Evolutionary conservation across 2,113 vertebrate genomes (phyloP).

Genomic region (Urocynchramus pylzowi): DNA sequence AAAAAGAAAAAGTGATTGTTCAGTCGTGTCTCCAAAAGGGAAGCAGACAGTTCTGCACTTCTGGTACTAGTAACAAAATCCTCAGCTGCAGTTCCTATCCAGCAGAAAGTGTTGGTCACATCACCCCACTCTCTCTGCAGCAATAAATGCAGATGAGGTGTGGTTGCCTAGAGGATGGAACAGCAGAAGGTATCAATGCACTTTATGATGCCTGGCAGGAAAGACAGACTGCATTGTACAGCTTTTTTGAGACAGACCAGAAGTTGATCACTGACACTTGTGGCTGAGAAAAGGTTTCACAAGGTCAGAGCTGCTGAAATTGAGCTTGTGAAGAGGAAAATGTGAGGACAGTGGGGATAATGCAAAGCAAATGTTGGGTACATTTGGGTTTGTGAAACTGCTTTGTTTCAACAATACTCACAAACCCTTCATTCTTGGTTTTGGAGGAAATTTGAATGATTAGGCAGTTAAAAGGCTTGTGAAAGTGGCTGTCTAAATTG

Average conservation of each 20-base stretch:
- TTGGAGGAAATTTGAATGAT: not conserved
- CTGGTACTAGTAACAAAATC: not conserved
- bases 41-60: not conserved
- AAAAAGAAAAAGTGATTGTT: not conserved
- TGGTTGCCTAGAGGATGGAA: not conserved
- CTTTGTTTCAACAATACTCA: not conserved
- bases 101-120: not conserved
- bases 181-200: slow-evolving; percentile 7
- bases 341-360: not conserved
- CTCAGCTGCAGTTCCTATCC: not conserved
- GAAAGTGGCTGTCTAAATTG: not conserved
- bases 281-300: not conserved
- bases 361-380: not conserved
- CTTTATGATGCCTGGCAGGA: not conserved
- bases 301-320: not conserved
- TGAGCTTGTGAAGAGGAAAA: not conserved
- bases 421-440: not conserved
- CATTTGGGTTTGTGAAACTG: not conserved
- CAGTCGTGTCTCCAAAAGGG: not conserved
- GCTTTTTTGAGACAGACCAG: not conserved
- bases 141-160: not conserved
- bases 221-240: not conserved
- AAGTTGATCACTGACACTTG: not conserved
- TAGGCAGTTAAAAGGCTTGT: not conserved
- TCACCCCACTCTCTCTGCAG: not conserved